Base-by-base conservation (phyloP, 1,140 invertebrate genomes). In the Sitobion miscanthi region DNA sequence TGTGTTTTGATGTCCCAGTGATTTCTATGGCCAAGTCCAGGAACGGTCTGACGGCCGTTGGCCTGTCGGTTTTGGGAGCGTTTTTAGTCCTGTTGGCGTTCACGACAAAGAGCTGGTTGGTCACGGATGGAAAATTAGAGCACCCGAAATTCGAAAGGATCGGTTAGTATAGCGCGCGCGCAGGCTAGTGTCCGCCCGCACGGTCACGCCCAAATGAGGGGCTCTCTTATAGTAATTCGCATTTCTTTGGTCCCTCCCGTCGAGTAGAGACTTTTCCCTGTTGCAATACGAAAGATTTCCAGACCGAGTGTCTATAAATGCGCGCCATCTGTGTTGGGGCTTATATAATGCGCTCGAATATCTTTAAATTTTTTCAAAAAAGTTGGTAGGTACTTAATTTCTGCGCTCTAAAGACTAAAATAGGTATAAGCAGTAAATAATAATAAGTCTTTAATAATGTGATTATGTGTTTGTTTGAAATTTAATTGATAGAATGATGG, bases 71-170 rank as follows among this genome's bases (percentile, higher is more conserved):
- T 49, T 94, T 97, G 85, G 97, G 97, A 42, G 97, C 97, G 95
- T 94, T 98, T 94, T 96, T 98, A 94, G 97, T 98, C 94, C 95
- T 99, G 11, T 97, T 99, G 93, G 97, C 98, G 6, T 99, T 99
- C 95, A 97, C 97, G 93, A 98, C 98, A 94, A 98, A 98, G 47
- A 98, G 98, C 95, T 99, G 99, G 98, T 95, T 99, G 45, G 97
- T 98, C 94, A 98, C 97, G 30, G 98, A 98, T 95, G 97, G 97
- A 7, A 96, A 97, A 95, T 95, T 98, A 38, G 96, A 96, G 94
- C 96, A 97, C 94, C 97, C 97, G 30, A 97, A 97, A 94, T 98
- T 99, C 95, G 95, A 97, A 90, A 97, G 97, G 95, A 96, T 98
- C 94, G 97, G 97, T 98, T 96, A 96, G 96, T 92, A 88, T 94